Percentiles rank a stretch among this genome's conserved stretches.
Evolutionary conservation across 2,797 vertebrate species (phyloP).

Genomic region (Merluccius polli): DNA sequence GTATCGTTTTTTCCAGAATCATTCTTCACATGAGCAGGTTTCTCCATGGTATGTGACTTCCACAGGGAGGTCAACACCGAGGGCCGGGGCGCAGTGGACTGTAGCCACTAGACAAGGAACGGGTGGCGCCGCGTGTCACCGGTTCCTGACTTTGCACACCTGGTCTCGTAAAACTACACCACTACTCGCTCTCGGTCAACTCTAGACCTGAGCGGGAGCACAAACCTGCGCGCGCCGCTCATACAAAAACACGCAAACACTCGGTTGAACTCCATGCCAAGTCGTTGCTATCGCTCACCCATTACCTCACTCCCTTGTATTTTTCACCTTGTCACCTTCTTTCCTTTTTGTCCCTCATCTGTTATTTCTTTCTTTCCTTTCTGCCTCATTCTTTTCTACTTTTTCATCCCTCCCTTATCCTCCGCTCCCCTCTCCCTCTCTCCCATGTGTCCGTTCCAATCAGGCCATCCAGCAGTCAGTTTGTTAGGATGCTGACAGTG

Average conservation of each 20-base stretch:
- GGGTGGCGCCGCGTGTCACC: too few species aligned
- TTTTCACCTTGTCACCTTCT: too few species aligned
- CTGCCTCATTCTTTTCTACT: slow-evolving; percentile 17
- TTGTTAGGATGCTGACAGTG: slow-evolving; percentile 71
- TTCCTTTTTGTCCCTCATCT: background rate
- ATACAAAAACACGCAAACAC: background rate
- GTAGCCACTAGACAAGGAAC: background rate
- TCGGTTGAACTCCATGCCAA: too few species aligned
- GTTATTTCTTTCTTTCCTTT: background rate
- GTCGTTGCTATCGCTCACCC: too few species aligned
- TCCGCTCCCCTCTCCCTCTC: slow-evolving; percentile 36
- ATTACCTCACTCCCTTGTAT: too few species aligned
- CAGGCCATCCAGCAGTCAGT: slow-evolving; percentile 64
- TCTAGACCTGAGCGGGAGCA: background rate
- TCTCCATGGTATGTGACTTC: background rate
- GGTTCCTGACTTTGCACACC: too few species aligned
- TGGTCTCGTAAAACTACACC: background rate
- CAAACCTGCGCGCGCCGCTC: background rate
- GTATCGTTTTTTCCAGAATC: background rate
- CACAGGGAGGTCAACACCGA: background rate
- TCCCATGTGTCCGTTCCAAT: slow-evolving; percentile 74
- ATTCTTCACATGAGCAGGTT: background rate
- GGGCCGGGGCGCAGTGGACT: background rate
- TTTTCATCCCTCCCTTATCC: background rate
- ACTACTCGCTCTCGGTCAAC: background rate